Base-by-base conservation (phyloP, 2,888 invertebrate genomes). In the Chaitophorus viminalis region DNA sequence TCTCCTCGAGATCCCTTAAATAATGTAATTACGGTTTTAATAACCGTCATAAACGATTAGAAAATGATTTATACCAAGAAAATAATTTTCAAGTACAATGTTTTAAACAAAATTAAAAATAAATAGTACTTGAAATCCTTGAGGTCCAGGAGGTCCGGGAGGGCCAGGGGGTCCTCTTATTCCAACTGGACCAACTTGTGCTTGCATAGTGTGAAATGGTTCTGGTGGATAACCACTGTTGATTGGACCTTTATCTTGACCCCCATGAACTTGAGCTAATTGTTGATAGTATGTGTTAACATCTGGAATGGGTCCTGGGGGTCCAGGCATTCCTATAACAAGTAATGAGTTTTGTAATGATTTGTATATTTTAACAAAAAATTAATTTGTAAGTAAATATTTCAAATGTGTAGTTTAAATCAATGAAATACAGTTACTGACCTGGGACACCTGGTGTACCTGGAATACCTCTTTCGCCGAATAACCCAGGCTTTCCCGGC, bases 181-280 rank as follows among this genome's bases (percentile, higher is more conserved):
- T 68, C 98, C 97, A 31, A 95, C 93, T 25, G 95, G 94, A 11
- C 96, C 96, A 2, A 95, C 95, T 90, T 95, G 94, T 31, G 96
- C 95, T 92, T 96, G 96, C 91, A 96, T 92, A 91, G 95, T 96
- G 90, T 95, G 94, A 90, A 95, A 95, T 31, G 94, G 93, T 90
- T 94, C 94, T 0, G 95, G 94, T 74, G 94, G 93, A 89, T 92
- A 92, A 31, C 91, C 91, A 39, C 91, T 92, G 75, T 93, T 93
- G 0, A 93, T 92, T 0, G 95, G 96, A 0, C 96, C 96, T 91
- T 97, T 97, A 90, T 97, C 96, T 17, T 93, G 93, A 87, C 94
- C 94, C 2, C 94, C 93, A 90, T 95, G 94, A 14, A 94, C 93
- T 60, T 94, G 92, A 0, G 95, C 94, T 89, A 97, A 91, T 92